phyloP scores from a whole-genome alignment of 2,888 invertebrate genomes.

The Dicranocentrus wangi region DNA sequence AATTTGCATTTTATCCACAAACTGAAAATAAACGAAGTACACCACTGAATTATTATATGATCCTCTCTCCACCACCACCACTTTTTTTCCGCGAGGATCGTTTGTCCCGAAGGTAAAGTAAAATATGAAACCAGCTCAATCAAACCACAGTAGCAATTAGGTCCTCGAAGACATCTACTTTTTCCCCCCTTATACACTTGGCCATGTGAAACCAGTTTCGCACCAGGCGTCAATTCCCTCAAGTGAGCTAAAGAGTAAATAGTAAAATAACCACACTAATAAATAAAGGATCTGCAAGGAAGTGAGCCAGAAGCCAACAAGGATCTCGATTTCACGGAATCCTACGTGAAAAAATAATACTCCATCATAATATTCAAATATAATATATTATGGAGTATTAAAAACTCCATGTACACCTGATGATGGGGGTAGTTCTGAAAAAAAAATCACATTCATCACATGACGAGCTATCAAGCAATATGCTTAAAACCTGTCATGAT shows the following conservation, averaged over 20 bases:
- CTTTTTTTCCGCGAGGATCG: neutral
- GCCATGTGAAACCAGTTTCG: slow-evolving; percentile 60
- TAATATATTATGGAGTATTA: slow-evolving; percentile 33
- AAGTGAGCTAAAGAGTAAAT: slow-evolving; percentile 52
- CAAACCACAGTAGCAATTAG: slow-evolving; percentile 65
- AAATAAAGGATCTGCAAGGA: slow-evolving; percentile 50
- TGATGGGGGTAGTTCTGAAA: slow-evolving; percentile 40
- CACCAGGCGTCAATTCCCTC: slow-evolving; percentile 53
- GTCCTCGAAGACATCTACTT: slow-evolving; percentile 58
- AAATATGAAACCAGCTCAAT: slow-evolving; percentile 61
- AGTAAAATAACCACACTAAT: slow-evolving; percentile 49
- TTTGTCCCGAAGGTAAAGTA: slow-evolving; percentile 53
- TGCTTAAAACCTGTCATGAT: slow-evolving; percentile 66
- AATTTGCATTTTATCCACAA: slow-evolving; percentile 49
- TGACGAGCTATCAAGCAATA: slow-evolving; percentile 63
- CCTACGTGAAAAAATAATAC: slow-evolving; percentile 43
- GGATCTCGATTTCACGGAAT: slow-evolving; percentile 51
- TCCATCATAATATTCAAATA: too few species aligned
- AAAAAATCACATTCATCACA: slow-evolving; percentile 56
- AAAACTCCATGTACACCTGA: slow-evolving; percentile 20
- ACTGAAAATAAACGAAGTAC: neutral
- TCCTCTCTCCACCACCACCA: too few species aligned
- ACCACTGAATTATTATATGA: too few species aligned
- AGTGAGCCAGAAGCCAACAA: slow-evolving; percentile 48
- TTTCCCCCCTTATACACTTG: slow-evolving; percentile 33